Evolutionary conservation across 2,888 invertebrate genomes (phyloP).

Genomic region (Exocentrus adspersus): DNA sequence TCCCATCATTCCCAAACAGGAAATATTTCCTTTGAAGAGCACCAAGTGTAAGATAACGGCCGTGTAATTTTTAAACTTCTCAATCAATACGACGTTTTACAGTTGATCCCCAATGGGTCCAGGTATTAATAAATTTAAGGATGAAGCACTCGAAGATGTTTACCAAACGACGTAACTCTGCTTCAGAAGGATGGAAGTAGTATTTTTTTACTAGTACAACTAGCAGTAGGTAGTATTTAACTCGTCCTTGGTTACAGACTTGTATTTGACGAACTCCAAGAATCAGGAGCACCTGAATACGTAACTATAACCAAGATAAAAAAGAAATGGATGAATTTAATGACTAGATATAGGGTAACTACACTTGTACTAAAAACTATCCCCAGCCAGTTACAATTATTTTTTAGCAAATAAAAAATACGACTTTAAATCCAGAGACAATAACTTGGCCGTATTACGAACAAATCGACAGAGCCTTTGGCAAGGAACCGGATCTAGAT

Average conservation of each 20-base stretch:
- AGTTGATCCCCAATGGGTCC: conserved; percentile 52
- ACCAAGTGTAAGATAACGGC: conserved; percentile 38
- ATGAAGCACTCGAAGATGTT: conserved; percentile 52
- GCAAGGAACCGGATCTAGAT: conserved; percentile 37
- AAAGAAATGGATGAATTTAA: conserved; percentile 54
- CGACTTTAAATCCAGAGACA: conserved; percentile 39
- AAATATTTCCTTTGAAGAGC: conserved; percentile 39
- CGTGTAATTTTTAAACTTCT: conserved; percentile 12
- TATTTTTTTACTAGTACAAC: conserved; percentile 12
- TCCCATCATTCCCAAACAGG: conserved; percentile 31
- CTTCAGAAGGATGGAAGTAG: conserved; percentile 52
- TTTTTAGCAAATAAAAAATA: conserved; percentile 50
- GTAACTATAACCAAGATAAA: conserved; percentile 51
- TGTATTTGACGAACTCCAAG: conserved; percentile 47
- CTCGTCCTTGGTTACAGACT: conserved; percentile 34
- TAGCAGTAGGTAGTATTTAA: conserved; percentile 1
- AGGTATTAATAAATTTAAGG: conserved; percentile 50
- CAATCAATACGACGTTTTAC: no score
- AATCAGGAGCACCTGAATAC: conserved; percentile 48
- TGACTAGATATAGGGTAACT: conserved; percentile 49
- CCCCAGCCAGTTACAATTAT: no score
- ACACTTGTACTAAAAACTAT: no score
- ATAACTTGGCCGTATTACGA: conserved; percentile 52
- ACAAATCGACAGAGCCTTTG: conserved; percentile 49
- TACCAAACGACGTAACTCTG: conserved; percentile 49